Percentiles rank a stretch among this genome's conserved stretches.
phyloP scores from a whole-genome alignment of 2,113 vertebrate genomes.

The Clinocottus analis region DNA sequence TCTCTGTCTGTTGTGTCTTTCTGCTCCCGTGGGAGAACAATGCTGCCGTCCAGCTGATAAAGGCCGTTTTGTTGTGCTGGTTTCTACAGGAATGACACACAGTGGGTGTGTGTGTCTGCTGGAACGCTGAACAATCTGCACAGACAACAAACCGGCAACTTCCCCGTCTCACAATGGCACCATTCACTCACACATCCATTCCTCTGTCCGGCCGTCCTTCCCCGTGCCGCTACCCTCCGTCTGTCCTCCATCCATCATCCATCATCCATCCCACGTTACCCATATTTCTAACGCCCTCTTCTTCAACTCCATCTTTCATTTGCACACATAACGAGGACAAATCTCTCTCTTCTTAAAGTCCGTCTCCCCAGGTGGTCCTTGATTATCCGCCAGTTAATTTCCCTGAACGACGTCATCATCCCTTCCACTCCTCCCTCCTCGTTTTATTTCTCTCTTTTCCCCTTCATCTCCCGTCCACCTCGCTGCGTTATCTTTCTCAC shows the following conservation, averaged over 20 bases:
- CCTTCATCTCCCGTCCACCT: not conserved
- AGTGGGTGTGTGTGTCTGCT: slow-evolving; percentile 31
- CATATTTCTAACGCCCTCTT: too few relatives aligned
- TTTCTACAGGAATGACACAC: slow-evolving; percentile 27
- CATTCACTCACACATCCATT: slow-evolving; percentile 42
- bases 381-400: not conserved
- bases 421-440: not conserved
- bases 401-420: not conserved
- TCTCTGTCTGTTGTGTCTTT: too few relatives aligned
- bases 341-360: not conserved
- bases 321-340: not conserved
- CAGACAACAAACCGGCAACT: slow-evolving; percentile 51
- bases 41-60: slow-evolving; percentile 12
- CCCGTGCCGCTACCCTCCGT: not conserved
- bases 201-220: not conserved
- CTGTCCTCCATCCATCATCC: not conserved
- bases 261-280: not conserved
- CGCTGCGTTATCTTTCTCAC: not conserved
- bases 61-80: slow-evolving; percentile 20
- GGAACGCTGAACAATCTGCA: slow-evolving; percentile 43
- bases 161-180: slow-evolving; percentile 47
- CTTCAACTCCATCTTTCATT: not conserved
- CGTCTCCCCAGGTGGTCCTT: not conserved
- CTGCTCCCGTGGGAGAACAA: not conserved
- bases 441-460: not conserved